phyloP scores from a whole-genome alignment of 2,113 vertebrate species.

The Isurus oxyrinchus region DNA sequence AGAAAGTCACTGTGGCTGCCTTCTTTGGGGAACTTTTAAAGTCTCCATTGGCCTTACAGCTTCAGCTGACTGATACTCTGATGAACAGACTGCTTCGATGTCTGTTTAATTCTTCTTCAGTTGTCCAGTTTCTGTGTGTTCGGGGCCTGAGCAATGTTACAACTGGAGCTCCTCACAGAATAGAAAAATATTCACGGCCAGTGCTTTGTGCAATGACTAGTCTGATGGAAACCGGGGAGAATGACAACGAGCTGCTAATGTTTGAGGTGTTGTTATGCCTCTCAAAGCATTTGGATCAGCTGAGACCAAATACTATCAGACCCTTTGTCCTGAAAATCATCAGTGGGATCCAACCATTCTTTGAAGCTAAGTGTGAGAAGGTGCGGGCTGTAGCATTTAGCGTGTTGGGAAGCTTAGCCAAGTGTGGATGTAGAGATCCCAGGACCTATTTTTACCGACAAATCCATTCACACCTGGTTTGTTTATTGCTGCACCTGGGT shows the following conservation, averaged over 20 bases:
- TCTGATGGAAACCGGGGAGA: not conserved
- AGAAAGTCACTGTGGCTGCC: slow-evolving; percentile 1
- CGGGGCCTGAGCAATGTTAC: not conserved
- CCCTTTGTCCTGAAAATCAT: not conserved
- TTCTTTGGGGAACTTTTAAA: slow-evolving; percentile 20
- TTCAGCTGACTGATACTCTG: not conserved
- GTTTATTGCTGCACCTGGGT: not conserved
- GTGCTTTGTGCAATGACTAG: slow-evolving; percentile 16
- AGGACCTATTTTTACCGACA: not conserved
- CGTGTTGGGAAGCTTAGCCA: not conserved
- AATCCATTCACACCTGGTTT: not conserved
- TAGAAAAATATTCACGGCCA: not conserved
- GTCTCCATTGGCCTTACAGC: too few relatives aligned
- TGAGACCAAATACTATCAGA: not conserved
- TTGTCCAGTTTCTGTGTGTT: not conserved
- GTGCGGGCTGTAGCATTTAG: not conserved
- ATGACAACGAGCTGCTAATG: slow-evolving; percentile 2
- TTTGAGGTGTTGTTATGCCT: slow-evolving; percentile 12
- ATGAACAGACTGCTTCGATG: not conserved
- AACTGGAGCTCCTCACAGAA: not conserved
- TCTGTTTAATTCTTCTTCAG: not conserved
- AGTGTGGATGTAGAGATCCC: not conserved
- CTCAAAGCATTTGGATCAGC: not conserved
- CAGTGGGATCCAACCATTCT: not conserved
- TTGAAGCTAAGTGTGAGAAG: not conserved